Percentiles rank a stretch among this genome's conserved stretches.
Conservation (phyloP, 2,113 vertebrate genomes). For the Corydoras sp. region DNA sequence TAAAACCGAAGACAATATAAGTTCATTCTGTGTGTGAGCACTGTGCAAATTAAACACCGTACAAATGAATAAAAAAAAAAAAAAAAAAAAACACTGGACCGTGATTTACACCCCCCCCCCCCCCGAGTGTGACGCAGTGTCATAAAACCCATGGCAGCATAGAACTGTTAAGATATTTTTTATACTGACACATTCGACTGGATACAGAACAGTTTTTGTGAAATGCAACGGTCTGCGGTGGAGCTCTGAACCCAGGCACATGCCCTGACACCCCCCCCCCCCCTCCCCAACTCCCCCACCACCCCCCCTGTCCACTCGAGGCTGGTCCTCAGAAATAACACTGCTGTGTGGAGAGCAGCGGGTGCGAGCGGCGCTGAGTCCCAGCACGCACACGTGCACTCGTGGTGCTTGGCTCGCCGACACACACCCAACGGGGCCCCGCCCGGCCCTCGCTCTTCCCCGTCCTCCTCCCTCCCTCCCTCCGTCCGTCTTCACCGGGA, state of each 20-base stretch:
- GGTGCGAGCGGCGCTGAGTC: slow-evolving; percentile 35
- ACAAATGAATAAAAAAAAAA: too few species aligned
- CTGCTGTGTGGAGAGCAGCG: slow-evolving; percentile 62
- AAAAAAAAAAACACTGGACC: too few species aligned
- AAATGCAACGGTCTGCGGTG: background rate
- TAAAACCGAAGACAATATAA: too few species aligned
- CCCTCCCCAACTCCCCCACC: background rate
- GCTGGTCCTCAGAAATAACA: slow-evolving; percentile 24
- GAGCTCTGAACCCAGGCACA: slow-evolving; percentile 6
- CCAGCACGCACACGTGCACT: slow-evolving; percentile 1
- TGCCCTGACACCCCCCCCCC: background rate
- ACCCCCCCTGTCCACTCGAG: slow-evolving; percentile 7
- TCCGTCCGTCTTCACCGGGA: slow-evolving; percentile 2
- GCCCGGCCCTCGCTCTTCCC: slow-evolving; percentile 19
- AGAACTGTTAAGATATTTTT: too few species aligned
- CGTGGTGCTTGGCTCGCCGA: background rate
- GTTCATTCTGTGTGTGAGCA: too few species aligned
- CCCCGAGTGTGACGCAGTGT: too few species aligned
- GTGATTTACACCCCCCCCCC: too few species aligned
- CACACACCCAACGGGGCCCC: slow-evolving; percentile 16
- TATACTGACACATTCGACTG: too few species aligned
- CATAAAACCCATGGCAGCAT: too few species aligned
- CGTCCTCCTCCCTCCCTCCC: slow-evolving; percentile 18
- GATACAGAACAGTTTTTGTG: too few species aligned
- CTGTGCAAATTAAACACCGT: too few species aligned